Conservation (phyloP, 2,888 invertebrate genomes). For the Sarcophaga caerulescens region DNA sequence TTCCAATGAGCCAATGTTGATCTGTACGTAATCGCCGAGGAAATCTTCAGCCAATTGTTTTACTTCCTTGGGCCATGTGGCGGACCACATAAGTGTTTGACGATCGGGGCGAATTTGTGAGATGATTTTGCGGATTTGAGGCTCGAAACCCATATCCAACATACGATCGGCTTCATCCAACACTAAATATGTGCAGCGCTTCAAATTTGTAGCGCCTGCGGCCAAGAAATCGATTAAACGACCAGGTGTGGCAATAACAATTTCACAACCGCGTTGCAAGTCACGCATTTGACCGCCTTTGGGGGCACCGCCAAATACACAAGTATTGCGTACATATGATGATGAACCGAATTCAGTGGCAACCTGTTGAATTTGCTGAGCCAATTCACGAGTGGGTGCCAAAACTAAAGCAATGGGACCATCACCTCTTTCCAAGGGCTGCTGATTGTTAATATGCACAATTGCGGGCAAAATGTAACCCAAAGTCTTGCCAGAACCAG, state of each 20-base stretch:
- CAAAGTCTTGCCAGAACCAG: constrained; percentile 90
- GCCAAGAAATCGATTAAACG: constrained; percentile 94
- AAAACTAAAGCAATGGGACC: constrained; percentile 92
- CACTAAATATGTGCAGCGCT: constrained; percentile 92
- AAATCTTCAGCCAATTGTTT: constrained; percentile 96
- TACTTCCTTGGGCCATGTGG: constrained; percentile 99
- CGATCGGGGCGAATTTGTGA: constrained; percentile 97
- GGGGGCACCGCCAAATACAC: constrained; percentile 95
- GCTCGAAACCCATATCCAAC: constrained; percentile 99
- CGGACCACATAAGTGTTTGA: constrained; percentile 99
- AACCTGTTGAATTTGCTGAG: constrained; percentile 92
- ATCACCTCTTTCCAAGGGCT: constrained; percentile 88
- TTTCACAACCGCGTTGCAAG: constrained; percentile 91
- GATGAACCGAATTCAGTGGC: constrained; percentile 90
- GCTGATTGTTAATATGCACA: constrained; percentile 93
- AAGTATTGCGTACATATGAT: constrained; percentile 90
- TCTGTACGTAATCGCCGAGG: constrained; percentile 93
- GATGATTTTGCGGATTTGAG: constrained; percentile 96
- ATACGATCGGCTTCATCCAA: constrained; percentile 97
- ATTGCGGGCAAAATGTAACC: constrained; percentile 92
- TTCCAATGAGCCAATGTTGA: constrained; percentile 92
- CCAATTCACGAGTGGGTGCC: constrained; percentile 90
- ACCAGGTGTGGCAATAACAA: constrained; percentile 96
- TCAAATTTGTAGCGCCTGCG: constrained; percentile 87
- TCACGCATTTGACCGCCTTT: constrained; percentile 90